Percentiles rank a stretch among this genome's conserved stretches.
These are phyloP conservation scores for Neomonachus schauinslandi DNA, from an alignment of 2,113 vertebrate genomes.

Conservation along the genomic window DNA sequence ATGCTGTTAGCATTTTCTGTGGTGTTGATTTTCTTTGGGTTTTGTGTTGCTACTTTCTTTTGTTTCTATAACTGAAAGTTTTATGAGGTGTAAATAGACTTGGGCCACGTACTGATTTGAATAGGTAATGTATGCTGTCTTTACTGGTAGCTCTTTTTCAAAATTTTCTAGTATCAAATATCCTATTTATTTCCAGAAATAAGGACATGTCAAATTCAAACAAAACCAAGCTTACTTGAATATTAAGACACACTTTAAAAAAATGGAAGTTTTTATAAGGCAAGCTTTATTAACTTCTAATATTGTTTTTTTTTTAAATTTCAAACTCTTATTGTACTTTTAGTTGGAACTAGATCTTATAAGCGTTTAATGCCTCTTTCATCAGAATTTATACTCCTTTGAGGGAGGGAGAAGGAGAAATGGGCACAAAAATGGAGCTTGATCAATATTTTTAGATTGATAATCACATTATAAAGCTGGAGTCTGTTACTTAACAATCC, in stretches of 20 bases:
- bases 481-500: not conserved
- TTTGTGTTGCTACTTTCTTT: constrained; percentile 20
- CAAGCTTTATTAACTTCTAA: not conserved
- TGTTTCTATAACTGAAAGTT: constrained; percentile 26
- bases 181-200: not conserved
- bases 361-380: not conserved
- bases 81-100: constrained; percentile 6
- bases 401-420: not conserved
- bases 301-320: not conserved
- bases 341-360: not conserved
- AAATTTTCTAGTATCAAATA: not conserved
- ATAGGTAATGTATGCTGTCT: not conserved
- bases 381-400: constrained; percentile 4
- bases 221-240: not conserved
- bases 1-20: not conserved
- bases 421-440: not conserved
- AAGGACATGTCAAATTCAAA: not conserved
- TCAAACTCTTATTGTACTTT: not conserved
- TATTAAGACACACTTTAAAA: not conserved
- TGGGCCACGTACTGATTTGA: not conserved
- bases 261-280: constrained; percentile 5
- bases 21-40: not conserved
- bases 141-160: not conserved
- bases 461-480: not conserved
- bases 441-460: not conserved